phyloP scores from a whole-genome alignment of 2,888 invertebrate species.

The Xanthostigma xanthostigma region DNA sequence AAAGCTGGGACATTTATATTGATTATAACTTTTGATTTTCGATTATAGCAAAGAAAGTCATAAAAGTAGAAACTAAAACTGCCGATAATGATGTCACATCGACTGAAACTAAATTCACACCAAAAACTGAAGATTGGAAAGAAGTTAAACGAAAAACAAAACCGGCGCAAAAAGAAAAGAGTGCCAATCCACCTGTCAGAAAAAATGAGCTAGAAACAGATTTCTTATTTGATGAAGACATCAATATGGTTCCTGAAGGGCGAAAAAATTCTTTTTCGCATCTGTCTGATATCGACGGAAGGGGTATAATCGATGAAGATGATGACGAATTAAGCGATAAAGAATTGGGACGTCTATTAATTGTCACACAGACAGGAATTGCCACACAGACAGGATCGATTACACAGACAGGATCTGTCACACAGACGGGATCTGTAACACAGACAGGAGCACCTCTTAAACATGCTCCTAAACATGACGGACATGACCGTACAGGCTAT shows the following conservation, averaged over 20 bases:
- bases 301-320: constrained; percentile 43
- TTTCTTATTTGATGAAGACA: constrained; percentile 94
- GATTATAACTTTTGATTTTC: not conserved
- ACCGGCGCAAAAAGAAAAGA: constrained; percentile 16
- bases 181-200: constrained; percentile 16
- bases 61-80: constrained; percentile 4
- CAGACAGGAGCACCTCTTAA: too few relatives aligned
- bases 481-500: constrained; percentile 82
- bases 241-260: constrained; percentile 64
- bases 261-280: constrained; percentile 64
- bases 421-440: too few relatives aligned
- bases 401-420: too few relatives aligned
- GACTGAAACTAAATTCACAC: not conserved
- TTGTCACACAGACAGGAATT: constrained; percentile 80
- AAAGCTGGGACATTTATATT: not conserved
- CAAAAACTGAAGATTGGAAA: constrained; percentile 34
- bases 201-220: constrained; percentile 57
- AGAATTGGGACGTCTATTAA: constrained; percentile 85
- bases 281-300: too few relatives aligned
- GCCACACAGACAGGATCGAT: constrained; percentile 76
- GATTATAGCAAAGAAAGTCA: too few relatives aligned
- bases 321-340: constrained; percentile 85
- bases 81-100: not conserved
- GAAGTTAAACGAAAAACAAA: constrained; percentile 31
- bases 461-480: constrained; percentile 68